These are phyloP conservation scores for Steinernema carpocapsae DNA, from an alignment of 2,888 invertebrate genomes.

Conservation along the genomic window DNA sequence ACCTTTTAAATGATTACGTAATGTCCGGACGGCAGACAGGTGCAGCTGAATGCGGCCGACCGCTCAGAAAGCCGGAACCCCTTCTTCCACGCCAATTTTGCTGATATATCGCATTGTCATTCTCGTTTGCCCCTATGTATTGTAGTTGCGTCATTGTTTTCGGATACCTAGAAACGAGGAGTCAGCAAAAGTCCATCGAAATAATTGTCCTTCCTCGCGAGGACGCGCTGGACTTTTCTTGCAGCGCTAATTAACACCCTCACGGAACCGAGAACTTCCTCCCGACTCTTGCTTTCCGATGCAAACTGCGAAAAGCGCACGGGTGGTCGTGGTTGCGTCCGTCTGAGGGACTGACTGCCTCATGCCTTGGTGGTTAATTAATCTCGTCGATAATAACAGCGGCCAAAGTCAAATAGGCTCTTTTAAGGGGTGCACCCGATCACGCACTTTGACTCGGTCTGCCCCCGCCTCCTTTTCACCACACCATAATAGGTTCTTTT, in stretches of 20 bases:
- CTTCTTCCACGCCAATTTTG: too few species aligned
- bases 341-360: slow-evolving; percentile 2
- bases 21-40: not conserved
- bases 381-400: slow-evolving; percentile 34
- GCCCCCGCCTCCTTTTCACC: not conserved
- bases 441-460: not conserved
- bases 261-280: not conserved
- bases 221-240: not conserved
- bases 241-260: slow-evolving; percentile 25
- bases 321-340: slow-evolving; percentile 1
- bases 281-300: not conserved
- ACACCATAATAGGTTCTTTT: slow-evolving; percentile 26
- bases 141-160: too few species aligned
- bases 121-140: too few species aligned
- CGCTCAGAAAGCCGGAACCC: too few species aligned
- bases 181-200: too few species aligned
- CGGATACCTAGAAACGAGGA: too few species aligned
- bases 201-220: slow-evolving; percentile 3
- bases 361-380: slow-evolving; percentile 30
- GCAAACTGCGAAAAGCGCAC: not conserved
- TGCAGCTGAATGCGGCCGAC: not conserved
- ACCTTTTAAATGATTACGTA: not conserved
- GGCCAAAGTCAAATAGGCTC: slow-evolving; percentile 26
- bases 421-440: slow-evolving; percentile 2
- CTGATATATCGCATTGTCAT: too few species aligned